Conservation (phyloP, 2,113 vertebrate species). For the Boulengeromyrus knoepffleri region DNA sequence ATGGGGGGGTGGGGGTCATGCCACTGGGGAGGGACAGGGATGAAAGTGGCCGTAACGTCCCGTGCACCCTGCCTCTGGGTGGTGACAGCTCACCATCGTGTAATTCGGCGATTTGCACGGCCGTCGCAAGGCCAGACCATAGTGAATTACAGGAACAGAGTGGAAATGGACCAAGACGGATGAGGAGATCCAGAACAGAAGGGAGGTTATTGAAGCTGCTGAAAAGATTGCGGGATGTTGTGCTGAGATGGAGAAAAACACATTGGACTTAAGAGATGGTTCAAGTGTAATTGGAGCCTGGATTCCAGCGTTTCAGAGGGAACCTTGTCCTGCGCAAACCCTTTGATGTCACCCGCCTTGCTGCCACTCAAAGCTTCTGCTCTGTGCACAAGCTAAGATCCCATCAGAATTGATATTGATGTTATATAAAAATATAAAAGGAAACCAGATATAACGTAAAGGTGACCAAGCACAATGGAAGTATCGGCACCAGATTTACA, state of each 20-base stretch:
- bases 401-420: neutral
- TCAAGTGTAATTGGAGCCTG: neutral
- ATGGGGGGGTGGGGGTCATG: neutral
- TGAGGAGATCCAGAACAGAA: conserved; percentile 45
- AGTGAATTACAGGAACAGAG: conserved; percentile 58
- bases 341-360: neutral
- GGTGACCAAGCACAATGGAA: neutral
- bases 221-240: neutral
- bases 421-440: neutral
- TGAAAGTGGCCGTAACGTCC: neutral
- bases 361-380: neutral
- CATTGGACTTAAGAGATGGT: neutral
- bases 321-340: neutral
- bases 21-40: neutral
- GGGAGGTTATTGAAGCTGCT: conserved; percentile 43
- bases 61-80: conserved; percentile 38
- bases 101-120: conserved; percentile 73
- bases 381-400: neutral
- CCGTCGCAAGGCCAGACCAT: conserved; percentile 59
- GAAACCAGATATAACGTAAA: neutral
- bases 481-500: neutral
- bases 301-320: neutral
- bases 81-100: conserved; percentile 52
- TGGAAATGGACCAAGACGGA: conserved; percentile 49
- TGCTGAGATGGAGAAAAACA: neutral